Base-by-base conservation (phyloP, 2,113 vertebrate species). In the Microcebus lehilahytsara region DNA sequence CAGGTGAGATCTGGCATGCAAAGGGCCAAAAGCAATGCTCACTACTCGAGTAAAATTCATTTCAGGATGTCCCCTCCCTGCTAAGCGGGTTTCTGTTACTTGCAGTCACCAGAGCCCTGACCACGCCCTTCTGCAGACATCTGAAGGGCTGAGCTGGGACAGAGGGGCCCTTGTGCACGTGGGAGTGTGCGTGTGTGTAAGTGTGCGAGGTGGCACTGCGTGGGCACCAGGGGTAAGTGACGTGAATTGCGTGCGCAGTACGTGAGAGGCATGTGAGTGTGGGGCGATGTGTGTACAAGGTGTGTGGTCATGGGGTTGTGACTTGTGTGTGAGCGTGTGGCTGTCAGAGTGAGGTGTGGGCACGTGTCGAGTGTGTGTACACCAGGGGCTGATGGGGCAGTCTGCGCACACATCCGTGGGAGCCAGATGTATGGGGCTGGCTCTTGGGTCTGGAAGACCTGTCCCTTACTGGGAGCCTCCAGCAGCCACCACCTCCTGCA, bases 11-110 rank as follows among this genome's bases (percentile, higher is more conserved):
- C n/a, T 6, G 16, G 16, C 14, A 1, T 4, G 2, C 34, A 4
- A 56, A 30, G 60, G 56, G 69, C 58, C 23, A 11, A 34, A 67
- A 62, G 66, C 51, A 10, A 9, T 3, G 66, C 49, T 25, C 27
- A 6, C 5, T 5, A 11, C 46, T 22, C 3, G 6, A n/a, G 13
- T 20, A 13, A 0, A 3, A 11, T 19, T 51, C 12, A 17, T 0
- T 25, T 27, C 64, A 25, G 17, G 72, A 77, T 30, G 40, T 20
- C 14, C 64, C 72, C 25, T 64, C 23, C 46, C 27, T n/a, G 79
- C 51, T 46, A 9, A 25, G 58, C 16, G 67, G 49, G 37, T 37
- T 56, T 86, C 81, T 42, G 64, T 58, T 42, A 2, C 74, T 32
- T 34, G 49, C 42, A 17, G 3, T 37, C 71, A n/a, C 49, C 1